Conservation (phyloP, 2,797 vertebrate genomes). For the Gallinago stenura region DNA sequence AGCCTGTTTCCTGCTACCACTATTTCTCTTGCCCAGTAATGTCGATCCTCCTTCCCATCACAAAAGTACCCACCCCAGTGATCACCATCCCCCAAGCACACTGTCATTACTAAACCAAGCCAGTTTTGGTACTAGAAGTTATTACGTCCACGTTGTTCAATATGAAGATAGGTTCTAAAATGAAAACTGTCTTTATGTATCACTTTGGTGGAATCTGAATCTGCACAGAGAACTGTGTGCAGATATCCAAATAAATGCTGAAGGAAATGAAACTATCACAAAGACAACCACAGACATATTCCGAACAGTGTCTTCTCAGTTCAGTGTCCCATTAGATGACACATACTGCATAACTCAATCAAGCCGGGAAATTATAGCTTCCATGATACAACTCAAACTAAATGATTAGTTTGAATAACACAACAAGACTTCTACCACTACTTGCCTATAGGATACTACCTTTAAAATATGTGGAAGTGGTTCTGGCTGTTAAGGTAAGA, state of each 20-base stretch:
- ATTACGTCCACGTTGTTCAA: not conserved
- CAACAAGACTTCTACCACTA: not conserved
- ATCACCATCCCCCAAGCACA: not conserved
- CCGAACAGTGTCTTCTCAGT: not conserved
- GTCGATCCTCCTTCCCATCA: not conserved
- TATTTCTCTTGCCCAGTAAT: not conserved
- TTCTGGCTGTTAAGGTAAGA: not conserved
- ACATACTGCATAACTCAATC: not conserved
- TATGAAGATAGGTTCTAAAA: not conserved
- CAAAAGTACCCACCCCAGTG: accelerated
- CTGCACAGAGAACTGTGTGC: not conserved
- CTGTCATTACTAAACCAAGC: not conserved
- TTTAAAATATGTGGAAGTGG: not conserved
- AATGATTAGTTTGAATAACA: not conserved
- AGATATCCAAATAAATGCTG: not conserved
- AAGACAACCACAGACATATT: not conserved
- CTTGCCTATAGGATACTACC: not conserved
- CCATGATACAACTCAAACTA: not conserved
- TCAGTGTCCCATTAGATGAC: not conserved
- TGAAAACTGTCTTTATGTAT: not conserved
- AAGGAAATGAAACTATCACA: not conserved
- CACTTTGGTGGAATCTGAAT: not conserved
- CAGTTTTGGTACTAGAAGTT: not conserved
- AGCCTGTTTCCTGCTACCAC: not conserved
- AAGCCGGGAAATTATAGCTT: not conserved